A percentile compares a stretch with the other conserved stretches of the same genome.
Conservation (phyloP, 2,113 vertebrate species). For the Mesembrinibis cayennensis region DNA sequence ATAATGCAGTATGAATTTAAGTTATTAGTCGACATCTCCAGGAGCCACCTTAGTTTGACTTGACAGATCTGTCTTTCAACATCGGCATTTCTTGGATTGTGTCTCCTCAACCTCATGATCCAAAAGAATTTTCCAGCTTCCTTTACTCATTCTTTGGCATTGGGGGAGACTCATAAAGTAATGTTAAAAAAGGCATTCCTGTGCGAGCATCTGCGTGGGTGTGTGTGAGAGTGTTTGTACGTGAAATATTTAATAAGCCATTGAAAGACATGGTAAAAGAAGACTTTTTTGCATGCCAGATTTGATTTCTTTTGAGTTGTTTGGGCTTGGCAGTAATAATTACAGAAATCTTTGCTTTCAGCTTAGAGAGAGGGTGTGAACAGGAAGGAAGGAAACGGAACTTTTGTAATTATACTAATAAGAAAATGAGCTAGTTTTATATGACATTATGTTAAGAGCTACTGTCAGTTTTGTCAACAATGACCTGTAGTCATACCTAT, state of each 20-base stretch:
- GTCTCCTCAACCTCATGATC: not conserved
- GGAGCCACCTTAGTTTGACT: not conserved
- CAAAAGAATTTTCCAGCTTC: slow-evolving; percentile 7
- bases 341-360: not conserved
- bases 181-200: not conserved
- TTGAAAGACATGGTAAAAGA: not conserved
- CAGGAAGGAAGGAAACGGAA: not conserved
- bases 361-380: not conserved
- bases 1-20: not conserved
- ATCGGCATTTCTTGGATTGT: not conserved
- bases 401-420: not conserved
- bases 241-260: not conserved
- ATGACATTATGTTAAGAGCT: not conserved
- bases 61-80: not conserved
- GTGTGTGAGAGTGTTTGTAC: not conserved
- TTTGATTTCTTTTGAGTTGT: not conserved
- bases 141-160: not conserved
- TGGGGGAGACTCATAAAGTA: not conserved
- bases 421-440: not conserved
- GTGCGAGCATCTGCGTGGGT: not conserved
- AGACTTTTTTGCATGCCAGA: not conserved
- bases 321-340: not conserved
- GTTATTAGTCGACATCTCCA: not conserved
- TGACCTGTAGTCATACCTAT: not conserved
- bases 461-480: not conserved